Conservation (phyloP, 2,797 vertebrate species). For the Scolopax bukidnonensis region DNA sequence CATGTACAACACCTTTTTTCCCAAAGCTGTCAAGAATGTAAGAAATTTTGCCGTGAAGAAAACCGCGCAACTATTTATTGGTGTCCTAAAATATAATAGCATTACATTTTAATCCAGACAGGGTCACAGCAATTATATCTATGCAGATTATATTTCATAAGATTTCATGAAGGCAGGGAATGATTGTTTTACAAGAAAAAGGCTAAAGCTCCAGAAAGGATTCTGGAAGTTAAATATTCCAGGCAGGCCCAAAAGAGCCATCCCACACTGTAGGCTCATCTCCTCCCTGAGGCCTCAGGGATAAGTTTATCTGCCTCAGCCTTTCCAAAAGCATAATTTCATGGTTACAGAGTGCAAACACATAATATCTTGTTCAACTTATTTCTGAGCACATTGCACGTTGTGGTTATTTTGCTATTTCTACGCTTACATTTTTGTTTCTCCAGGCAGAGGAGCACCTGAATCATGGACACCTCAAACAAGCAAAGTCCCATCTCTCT, state of each 20-base stretch:
- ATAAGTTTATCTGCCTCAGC: not conserved
- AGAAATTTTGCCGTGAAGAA: not conserved
- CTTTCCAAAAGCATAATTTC: not conserved
- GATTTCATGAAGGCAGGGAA: not conserved
- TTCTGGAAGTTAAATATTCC: not conserved
- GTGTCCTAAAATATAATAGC: not conserved
- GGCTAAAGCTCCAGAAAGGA: not conserved
- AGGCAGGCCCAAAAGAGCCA: not conserved
- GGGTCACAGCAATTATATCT: not conserved
- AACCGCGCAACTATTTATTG: not conserved
- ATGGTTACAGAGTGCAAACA: not conserved
- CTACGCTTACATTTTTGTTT: not conserved
- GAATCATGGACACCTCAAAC: rapidly evolving
- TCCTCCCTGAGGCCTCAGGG: not conserved
- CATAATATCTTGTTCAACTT: rapidly evolving
- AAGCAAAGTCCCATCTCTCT: not conserved
- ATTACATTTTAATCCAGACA: not conserved
- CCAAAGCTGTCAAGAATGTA: not conserved
- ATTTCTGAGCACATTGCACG: rapidly evolving
- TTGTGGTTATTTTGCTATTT: not conserved
- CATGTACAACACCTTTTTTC: not conserved
- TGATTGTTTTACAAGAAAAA: not conserved
- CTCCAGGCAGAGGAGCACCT: not conserved
- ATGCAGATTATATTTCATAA: not conserved
- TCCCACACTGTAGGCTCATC: not conserved